Percentiles rank a stretch among this genome's conserved stretches.
Conservation (phyloP, 1,140 invertebrate genomes). For the Galendromus occidentalis region DNA sequence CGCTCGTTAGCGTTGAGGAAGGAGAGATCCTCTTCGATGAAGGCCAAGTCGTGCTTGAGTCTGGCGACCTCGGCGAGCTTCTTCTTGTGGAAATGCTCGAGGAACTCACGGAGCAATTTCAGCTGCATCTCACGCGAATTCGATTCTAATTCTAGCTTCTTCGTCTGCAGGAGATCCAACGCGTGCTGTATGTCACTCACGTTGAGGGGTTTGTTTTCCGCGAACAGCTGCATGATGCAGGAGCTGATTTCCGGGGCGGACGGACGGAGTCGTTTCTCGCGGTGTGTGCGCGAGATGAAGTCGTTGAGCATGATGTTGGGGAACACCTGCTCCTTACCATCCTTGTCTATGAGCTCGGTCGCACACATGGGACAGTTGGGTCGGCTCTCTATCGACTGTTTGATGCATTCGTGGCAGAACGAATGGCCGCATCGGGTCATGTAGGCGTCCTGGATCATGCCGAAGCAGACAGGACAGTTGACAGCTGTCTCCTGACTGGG, state of each 20-base stretch:
- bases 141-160: constrained; percentile 56
- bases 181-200: constrained; percentile 59
- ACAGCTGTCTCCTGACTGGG: constrained; percentile 39
- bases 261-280: background rate
- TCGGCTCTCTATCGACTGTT: background rate
- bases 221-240: constrained; percentile 23
- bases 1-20: constrained; percentile 15
- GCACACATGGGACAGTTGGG: constrained; percentile 12
- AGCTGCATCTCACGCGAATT: constrained; percentile 36
- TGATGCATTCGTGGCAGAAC: constrained; percentile 44
- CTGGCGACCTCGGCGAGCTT: background rate
- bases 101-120: background rate
- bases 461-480: constrained; percentile 70
- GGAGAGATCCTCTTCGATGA: constrained; percentile 13
- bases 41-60: background rate
- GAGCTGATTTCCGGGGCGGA: background rate
- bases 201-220: constrained; percentile 32
- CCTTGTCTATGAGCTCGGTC: constrained; percentile 36
- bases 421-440: constrained; percentile 86
- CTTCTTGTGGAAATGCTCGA: constrained; percentile 2
- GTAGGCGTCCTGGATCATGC: constrained; percentile 69
- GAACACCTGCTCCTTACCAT: constrained; percentile 51
- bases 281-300: background rate
- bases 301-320: constrained; percentile 38
- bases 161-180: constrained; percentile 51